Evolutionary conservation across 2,797 vertebrate species (phyloP).

Genomic region (Myripristis murdjan): DNA sequence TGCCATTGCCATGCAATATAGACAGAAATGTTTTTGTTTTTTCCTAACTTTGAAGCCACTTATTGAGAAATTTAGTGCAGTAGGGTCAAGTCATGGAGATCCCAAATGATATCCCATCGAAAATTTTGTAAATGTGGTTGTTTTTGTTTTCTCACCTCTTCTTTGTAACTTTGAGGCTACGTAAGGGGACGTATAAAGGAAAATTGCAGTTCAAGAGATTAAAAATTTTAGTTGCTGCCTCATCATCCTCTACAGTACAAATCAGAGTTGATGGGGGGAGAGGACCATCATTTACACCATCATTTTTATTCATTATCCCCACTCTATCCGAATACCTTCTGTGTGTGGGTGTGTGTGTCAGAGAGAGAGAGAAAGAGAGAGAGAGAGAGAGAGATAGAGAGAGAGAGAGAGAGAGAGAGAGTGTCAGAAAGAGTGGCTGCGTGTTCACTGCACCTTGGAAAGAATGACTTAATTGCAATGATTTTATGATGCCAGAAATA

Average conservation of each 20-base stretch:
- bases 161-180: too few relatives aligned
- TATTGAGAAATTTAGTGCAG: too few relatives aligned
- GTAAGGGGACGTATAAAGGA: too few relatives aligned
- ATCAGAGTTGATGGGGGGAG: slow-evolving; percentile 34
- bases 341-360: slow-evolving; percentile 53
- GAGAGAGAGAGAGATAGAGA: neutral
- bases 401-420: slow-evolving; percentile 1
- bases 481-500: slow-evolving; percentile 57
- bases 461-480: slow-evolving; percentile 31
- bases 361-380: slow-evolving; percentile 52
- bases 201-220: too few relatives aligned
- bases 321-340: slow-evolving; percentile 18
- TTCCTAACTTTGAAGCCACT: too few relatives aligned
- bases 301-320: slow-evolving; percentile 59
- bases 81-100: too few relatives aligned
- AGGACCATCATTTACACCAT: slow-evolving; percentile 47
- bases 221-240: slow-evolving; percentile 30
- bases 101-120: too few relatives aligned
- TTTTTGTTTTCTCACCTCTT: too few relatives aligned
- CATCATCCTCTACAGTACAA: neutral
- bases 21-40: too few relatives aligned
- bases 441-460: slow-evolving; percentile 60
- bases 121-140: too few relatives aligned
- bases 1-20: too few relatives aligned
- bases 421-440: slow-evolving; percentile 1